Percentiles rank a stretch among this genome's conserved stretches.
These are phyloP conservation scores for honey bee (Apis mellifera) DNA, from an alignment of 1,140 invertebrate species.

Conservation along the genomic window DNA sequence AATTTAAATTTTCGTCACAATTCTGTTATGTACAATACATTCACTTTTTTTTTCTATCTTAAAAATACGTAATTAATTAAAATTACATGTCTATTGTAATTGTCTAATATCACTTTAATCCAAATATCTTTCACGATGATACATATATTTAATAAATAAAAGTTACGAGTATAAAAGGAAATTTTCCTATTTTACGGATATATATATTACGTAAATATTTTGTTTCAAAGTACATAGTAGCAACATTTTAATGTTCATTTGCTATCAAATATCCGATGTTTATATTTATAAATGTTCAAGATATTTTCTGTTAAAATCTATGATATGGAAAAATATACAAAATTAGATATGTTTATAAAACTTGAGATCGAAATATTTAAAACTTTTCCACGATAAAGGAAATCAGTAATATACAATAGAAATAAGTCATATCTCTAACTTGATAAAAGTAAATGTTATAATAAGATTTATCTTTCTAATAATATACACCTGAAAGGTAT, in stretches of 20 bases:
- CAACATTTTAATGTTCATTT: neutral
- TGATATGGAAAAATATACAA: too few species aligned
- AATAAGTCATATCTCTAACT: neutral
- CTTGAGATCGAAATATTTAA: neutral
- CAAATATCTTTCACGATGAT: neutral
- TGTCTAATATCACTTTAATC: neutral
- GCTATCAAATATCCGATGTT: too few species aligned
- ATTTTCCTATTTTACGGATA: neutral
- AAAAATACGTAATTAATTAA: neutral
- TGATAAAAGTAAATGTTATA: neutral
- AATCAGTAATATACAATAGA: neutral
- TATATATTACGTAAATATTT: too few species aligned
- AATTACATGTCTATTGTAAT: neutral
- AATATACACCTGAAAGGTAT: neutral
- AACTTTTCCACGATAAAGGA: neutral
- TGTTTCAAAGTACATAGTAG: too few species aligned
- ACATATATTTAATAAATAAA: constrained; percentile 20
- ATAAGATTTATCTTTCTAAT: neutral
- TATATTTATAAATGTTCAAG: too few species aligned
- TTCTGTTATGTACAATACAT: neutral
- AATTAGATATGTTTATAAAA: neutral
- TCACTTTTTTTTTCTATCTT: neutral
- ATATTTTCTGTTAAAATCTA: too few species aligned
- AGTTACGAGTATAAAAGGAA: neutral
- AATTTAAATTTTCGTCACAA: neutral